Conservation (phyloP, 1,140 invertebrate genomes). For the Psilanteris sp. region DNA sequence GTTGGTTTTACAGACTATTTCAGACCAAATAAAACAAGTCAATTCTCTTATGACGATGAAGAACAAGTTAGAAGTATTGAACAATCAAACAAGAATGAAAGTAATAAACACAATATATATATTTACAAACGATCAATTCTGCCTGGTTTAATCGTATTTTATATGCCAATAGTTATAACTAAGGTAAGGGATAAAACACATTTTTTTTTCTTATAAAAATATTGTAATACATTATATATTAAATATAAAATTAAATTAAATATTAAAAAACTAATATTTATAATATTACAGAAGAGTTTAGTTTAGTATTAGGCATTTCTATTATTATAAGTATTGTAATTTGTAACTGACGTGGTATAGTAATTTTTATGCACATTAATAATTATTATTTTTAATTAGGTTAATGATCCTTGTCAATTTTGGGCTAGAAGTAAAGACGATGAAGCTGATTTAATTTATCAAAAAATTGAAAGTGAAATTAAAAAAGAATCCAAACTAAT, state of each 20-base stretch:
- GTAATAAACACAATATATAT: background rate
- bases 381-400: conserved; percentile 46
- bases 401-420: conserved; percentile 82
- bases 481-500: conserved; percentile 2
- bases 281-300: too few species aligned
- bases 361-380: too few species aligned
- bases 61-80: too few species aligned
- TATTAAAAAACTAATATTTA: too few species aligned
- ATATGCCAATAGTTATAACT: conserved; percentile 8
- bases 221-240: too few species aligned
- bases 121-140: conserved; percentile 3
- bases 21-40: background rate
- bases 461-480: conserved; percentile 60
- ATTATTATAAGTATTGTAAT: too few species aligned
- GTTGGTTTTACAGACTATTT: conserved; percentile 10
- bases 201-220: too few species aligned
- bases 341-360: too few species aligned
- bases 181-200: too few species aligned
- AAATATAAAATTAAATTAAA: too few species aligned
- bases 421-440: conserved; percentile 81
- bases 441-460: conserved; percentile 39
- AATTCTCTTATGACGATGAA: too few species aligned
- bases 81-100: background rate
- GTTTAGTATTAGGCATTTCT: too few species aligned
- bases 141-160: background rate